phyloP scores from a whole-genome alignment of 1,140 invertebrate species.

The Chironomus tepperi region DNA sequence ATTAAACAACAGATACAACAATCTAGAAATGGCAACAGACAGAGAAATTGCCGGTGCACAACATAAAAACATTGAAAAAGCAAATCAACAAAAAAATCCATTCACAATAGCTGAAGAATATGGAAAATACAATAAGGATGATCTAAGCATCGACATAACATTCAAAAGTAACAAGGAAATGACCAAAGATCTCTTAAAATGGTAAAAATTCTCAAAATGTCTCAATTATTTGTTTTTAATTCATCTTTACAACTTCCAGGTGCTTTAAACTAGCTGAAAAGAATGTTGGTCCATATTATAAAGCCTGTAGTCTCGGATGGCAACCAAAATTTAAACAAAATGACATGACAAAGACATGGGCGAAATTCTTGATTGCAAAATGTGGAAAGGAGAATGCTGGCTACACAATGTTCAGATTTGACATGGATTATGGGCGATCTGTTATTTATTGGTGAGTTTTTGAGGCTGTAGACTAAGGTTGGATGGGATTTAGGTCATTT shows the following conservation, averaged over 20 bases:
- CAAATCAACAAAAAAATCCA: conserved; percentile 19
- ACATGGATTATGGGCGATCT: conserved; percentile 64
- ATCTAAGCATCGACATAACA: neutral
- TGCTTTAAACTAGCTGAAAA: conserved; percentile 50
- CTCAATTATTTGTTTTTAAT: neutral
- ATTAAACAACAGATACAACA: neutral
- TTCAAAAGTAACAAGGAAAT: neutral
- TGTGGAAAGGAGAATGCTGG: conserved; percentile 48
- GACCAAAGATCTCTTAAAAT: neutral
- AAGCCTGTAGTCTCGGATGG: conserved; percentile 53
- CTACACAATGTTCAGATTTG: conserved; percentile 73
- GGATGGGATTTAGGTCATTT: too few species aligned
- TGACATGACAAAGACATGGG: conserved; percentile 55
- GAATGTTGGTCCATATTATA: conserved; percentile 55
- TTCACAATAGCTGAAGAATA: neutral
- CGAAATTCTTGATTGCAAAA: conserved; percentile 54
- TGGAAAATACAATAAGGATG: neutral
- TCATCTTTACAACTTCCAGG: too few species aligned
- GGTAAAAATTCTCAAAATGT: neutral
- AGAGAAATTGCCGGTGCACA: neutral
- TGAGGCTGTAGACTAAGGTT: too few species aligned
- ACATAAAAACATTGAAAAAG: conserved; percentile 6
- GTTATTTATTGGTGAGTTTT: conserved; percentile 66
- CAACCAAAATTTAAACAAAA: conserved; percentile 49
- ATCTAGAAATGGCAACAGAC: neutral